Evolutionary conservation across 1,140 invertebrate genomes (phyloP), one percentile per base, ranked within the genome.

Genomic region (Drosophila sulfurigaster): DNA sequence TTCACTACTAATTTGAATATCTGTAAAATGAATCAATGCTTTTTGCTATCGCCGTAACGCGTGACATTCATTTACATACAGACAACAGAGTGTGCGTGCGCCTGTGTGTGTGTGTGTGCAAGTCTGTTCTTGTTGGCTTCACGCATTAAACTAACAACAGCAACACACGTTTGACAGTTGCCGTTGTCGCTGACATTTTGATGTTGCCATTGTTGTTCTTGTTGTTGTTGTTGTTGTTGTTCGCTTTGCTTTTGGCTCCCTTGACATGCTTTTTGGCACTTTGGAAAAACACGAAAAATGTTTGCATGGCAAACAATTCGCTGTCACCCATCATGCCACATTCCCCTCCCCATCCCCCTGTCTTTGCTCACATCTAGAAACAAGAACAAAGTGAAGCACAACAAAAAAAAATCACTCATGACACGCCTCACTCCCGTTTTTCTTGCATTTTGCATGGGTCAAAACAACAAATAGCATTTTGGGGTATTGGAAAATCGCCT

Each of bases 221-320:
- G 52, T 62, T 43, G 41, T 20, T 30, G 52, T 62, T 43, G 41
- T 20, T 30, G 30, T 52, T 41, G 35, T 10, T 38, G 35, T 25
- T 49, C 28, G 46, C 45, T 68, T 63, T 60, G 59, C 45, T 58
- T 43, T 66, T 57, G 43, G 43, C 63, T 77, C 69, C 68, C 75
- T 77, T 77, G 68, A 77, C 75, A 77, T 73, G 75, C 60, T 76
- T 75, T 75, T 75, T 71, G 73, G 66, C 66, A 65, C 72, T 75
- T 75, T 75, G 66, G 66, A 64, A 71, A 71, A 48, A 71, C 73
- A 75, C 68, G 68, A 75, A 75, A 75, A 71, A 58, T 75, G 73
- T 75, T 75, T 71, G 68, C 73, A 71, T 65, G 73, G 73, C 60
- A 75, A 75, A 75, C 73, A 75, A 75, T 58, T 71, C 67, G 67